Evolutionary conservation across 2,888 invertebrate genomes (phyloP).

Genomic region (Notocelia uddmanniana): DNA sequence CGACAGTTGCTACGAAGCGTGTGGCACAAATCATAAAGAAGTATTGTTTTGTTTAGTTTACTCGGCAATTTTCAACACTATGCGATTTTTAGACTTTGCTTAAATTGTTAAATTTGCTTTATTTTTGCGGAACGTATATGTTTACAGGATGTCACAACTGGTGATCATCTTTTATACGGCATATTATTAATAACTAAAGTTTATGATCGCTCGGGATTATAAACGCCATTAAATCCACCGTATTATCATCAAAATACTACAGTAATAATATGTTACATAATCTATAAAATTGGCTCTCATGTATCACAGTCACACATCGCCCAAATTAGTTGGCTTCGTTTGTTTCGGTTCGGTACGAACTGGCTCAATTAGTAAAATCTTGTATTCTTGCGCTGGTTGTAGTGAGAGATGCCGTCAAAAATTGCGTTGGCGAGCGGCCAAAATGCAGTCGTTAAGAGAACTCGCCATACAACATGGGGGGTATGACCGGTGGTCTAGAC

Average conservation of each 20-base stretch:
- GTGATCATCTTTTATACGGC: neutral
- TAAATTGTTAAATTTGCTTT: neutral
- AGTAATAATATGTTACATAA: slow-evolving; percentile 11
- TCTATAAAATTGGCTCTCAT: slow-evolving; percentile 41
- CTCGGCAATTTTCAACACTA: slow-evolving; percentile 10
- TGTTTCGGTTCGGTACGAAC: slow-evolving; percentile 48
- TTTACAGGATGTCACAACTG: neutral
- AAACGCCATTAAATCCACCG: neutral
- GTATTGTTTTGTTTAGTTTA: slow-evolving; percentile 17
- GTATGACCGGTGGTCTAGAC: slow-evolving; percentile 18
- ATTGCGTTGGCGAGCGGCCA: slow-evolving; percentile 66
- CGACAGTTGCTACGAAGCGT: slow-evolving; percentile 19
- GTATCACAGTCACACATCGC: slow-evolving; percentile 43
- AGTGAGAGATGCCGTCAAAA: slow-evolving; percentile 64
- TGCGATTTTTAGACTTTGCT: neutral
- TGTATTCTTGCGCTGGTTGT: slow-evolving; percentile 53
- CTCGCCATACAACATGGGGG: slow-evolving; percentile 14
- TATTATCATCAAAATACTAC: neutral
- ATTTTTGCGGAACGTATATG: neutral
- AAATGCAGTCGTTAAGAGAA: slow-evolving; percentile 51
- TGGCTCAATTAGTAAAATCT: slow-evolving; percentile 65
- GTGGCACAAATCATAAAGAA: slow-evolving; percentile 32
- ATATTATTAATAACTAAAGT: neutral
- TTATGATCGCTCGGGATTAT: neutral
- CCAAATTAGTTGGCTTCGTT: slow-evolving; percentile 47